Evolutionary conservation across 2,797 vertebrate species (phyloP).

Genomic region (Sus cebifrons): DNA sequence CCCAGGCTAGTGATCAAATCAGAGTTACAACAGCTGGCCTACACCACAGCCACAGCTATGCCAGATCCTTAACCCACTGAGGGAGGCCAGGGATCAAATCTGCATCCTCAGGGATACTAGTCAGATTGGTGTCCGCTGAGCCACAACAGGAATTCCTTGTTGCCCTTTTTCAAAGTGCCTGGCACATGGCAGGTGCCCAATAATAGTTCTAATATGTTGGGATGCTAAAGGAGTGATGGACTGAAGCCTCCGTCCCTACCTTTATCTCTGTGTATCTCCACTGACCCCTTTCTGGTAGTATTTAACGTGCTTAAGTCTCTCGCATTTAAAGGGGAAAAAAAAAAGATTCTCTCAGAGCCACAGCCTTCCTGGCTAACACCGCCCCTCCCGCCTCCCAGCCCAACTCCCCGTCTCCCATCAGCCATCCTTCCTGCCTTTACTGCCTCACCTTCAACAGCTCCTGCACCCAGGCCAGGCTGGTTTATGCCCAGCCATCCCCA

Average conservation of each 20-base stretch:
- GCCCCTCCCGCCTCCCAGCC: background rate
- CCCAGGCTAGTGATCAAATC: too few relatives aligned
- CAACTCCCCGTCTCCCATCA: background rate
- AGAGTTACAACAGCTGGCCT: too few relatives aligned
- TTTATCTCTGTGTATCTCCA: background rate
- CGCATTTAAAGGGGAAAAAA: background rate
- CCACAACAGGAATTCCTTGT: background rate
- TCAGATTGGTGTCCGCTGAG: too few relatives aligned
- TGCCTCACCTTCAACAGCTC: background rate
- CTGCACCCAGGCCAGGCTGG: background rate
- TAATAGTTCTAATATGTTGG: background rate
- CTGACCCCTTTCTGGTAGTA: background rate
- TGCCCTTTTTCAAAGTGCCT: conserved; percentile 29
- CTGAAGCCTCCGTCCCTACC: background rate
- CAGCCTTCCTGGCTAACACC: background rate
- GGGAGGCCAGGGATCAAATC: too few relatives aligned
- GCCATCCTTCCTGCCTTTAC: background rate
- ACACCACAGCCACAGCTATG: too few relatives aligned
- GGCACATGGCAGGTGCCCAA: background rate
- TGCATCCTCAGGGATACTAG: too few relatives aligned
- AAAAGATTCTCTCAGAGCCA: background rate
- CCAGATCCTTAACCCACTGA: too few relatives aligned
- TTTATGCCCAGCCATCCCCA: background rate
- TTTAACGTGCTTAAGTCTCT: background rate
- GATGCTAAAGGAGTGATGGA: background rate